A percentile compares a stretch with the other conserved stretches of the same genome.
phyloP scores from a whole-genome alignment of 2,113 vertebrate genomes.

The Eulacestoma nigropectus region DNA sequence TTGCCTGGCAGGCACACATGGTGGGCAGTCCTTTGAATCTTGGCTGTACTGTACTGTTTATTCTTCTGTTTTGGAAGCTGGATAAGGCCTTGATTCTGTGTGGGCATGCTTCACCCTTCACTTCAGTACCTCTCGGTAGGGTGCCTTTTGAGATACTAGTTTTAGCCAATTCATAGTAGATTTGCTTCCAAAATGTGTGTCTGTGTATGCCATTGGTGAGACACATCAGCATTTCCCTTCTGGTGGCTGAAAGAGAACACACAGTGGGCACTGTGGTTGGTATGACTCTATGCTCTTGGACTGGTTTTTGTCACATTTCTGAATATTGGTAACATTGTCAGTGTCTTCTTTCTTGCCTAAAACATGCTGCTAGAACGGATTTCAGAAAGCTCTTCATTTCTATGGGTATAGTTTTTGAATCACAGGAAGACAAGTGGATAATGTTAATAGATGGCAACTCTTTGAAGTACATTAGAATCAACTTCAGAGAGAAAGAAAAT shows the following conservation, averaged over 20 bases:
- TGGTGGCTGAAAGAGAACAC: background rate
- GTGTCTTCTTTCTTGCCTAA: background rate
- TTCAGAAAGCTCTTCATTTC: background rate
- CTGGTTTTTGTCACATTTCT: background rate
- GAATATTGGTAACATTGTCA: background rate
- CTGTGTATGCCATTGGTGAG: background rate
- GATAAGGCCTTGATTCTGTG: background rate
- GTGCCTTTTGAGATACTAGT: background rate
- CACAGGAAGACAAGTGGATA: background rate
- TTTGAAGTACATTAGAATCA: slow-evolving; percentile 22
- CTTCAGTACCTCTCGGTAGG: background rate
- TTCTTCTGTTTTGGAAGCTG: slow-evolving; percentile 2
- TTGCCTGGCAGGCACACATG: background rate
- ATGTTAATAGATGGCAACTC: background rate
- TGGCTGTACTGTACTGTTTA: background rate
- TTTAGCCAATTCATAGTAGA: background rate
- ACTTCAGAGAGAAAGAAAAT: slow-evolving; percentile 53
- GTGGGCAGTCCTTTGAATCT: background rate
- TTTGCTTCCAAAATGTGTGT: background rate
- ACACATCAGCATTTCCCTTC: background rate
- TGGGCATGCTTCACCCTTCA: background rate
- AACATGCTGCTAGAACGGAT: background rate
- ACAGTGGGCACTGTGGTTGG: background rate
- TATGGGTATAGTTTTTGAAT: background rate
- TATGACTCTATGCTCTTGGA: background rate